Conservation (phyloP, 2,797 vertebrate genomes). For the Sebastes oblongus region DNA sequence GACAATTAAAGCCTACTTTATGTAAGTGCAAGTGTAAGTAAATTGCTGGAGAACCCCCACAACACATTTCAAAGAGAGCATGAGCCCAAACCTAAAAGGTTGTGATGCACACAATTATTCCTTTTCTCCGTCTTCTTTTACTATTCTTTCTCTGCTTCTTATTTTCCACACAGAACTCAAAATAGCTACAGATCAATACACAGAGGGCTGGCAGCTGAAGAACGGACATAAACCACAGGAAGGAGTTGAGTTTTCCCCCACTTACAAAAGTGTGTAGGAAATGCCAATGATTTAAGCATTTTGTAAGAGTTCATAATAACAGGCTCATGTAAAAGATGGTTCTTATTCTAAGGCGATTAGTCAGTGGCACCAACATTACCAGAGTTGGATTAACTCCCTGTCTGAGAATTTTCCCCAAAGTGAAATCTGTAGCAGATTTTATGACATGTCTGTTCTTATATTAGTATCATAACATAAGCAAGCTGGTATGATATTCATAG, state of each 20-base stretch:
- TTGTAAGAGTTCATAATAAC: neutral
- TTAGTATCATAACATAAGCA: neutral
- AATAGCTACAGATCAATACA: constrained; percentile 58
- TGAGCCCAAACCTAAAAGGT: rapidly evolving
- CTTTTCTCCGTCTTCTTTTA: neutral
- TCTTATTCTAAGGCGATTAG: neutral
- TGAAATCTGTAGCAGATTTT: neutral
- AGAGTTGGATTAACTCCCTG: neutral
- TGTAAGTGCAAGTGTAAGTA: neutral
- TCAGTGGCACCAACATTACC: neutral
- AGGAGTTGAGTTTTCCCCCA: constrained; percentile 16
- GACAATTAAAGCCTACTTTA: neutral
- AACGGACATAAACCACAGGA: constrained; percentile 15
- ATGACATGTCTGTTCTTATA: neutral
- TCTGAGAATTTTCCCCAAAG: neutral
- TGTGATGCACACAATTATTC: neutral
- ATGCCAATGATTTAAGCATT: neutral
- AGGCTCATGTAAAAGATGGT: neutral
- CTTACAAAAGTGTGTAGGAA: constrained; percentile 4
- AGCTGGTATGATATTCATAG: neutral
- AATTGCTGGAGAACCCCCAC: neutral
- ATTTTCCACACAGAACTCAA: constrained; percentile 24
- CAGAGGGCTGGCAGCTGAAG: constrained; percentile 15
- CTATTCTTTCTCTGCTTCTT: constrained; percentile 2
- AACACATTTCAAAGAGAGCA: neutral